Conservation (phyloP, 2,888 invertebrate species). For the Diploptera punctata region DNA sequence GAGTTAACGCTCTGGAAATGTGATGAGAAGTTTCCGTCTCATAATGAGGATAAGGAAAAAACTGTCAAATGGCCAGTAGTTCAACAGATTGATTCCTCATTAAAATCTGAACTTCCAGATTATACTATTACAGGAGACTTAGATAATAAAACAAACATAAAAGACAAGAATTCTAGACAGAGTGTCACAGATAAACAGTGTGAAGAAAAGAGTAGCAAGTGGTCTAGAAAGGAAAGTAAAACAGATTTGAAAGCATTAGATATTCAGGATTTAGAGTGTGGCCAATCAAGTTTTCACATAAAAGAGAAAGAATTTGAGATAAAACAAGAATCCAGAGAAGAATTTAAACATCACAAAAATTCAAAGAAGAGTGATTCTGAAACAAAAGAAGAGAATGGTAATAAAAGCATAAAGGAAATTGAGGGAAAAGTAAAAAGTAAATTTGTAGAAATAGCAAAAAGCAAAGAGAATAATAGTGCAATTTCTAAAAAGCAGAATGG, state of each 20-base stretch:
- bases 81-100: neutral
- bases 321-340: neutral
- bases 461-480: neutral
- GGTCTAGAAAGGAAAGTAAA: neutral
- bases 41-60: neutral
- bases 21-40: neutral
- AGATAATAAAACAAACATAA: neutral
- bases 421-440: neutral
- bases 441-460: neutral
- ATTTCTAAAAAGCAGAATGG: neutral
- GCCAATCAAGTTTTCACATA: too few species aligned
- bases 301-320: neutral
- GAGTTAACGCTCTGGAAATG: neutral
- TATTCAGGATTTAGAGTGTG: too few species aligned
- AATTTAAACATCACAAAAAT: neutral
- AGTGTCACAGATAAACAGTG: neutral
- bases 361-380: neutral
- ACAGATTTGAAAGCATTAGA: too few species aligned
- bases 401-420: neutral
- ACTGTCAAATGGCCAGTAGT: slow-evolving; percentile 19
- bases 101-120: neutral
- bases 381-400: neutral
- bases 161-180: neutral
- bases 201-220: neutral
- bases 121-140: neutral